Percentiles rank a stretch among this genome's conserved stretches.
phyloP scores from a whole-genome alignment of 2,888 invertebrate species.

The Lycaena phlaeas region DNA sequence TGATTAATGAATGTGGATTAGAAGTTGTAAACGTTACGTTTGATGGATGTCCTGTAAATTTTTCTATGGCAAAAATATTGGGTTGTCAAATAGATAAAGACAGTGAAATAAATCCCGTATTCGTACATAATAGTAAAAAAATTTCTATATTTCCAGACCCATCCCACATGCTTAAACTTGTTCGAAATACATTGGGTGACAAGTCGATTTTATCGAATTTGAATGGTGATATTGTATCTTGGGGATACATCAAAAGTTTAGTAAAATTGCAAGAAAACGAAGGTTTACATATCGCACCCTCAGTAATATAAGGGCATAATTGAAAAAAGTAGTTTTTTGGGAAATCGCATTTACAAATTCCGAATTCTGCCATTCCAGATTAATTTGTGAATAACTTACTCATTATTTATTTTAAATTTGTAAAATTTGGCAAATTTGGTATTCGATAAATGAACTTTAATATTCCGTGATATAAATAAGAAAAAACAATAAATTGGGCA shows the following conservation, averaged over 20 bases:
- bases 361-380: too few species aligned
- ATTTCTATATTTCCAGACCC: not conserved
- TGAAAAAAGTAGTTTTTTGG: too few species aligned
- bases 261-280: not conserved
- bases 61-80: not conserved
- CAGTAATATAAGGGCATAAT: too few species aligned
- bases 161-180: not conserved
- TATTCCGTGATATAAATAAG: too few species aligned
- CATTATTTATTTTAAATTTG: too few species aligned
- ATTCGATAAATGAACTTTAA: too few species aligned
- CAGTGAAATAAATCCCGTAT: not conserved
- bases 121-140: not conserved
- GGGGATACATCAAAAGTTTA: not conserved
- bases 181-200: not conserved
- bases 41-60: slow-evolving; percentile 3
- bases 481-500: too few species aligned
- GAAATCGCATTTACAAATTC: too few species aligned
- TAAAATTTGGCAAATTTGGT: too few species aligned
- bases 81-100: not conserved
- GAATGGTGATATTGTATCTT: not conserved
- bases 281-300: not conserved
- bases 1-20: not conserved
- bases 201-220: not conserved
- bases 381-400: too few species aligned
- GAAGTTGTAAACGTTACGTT: not conserved